Evolutionary conservation across 2,113 vertebrate species (phyloP).

Genomic region (Carettochelys insculpta): DNA sequence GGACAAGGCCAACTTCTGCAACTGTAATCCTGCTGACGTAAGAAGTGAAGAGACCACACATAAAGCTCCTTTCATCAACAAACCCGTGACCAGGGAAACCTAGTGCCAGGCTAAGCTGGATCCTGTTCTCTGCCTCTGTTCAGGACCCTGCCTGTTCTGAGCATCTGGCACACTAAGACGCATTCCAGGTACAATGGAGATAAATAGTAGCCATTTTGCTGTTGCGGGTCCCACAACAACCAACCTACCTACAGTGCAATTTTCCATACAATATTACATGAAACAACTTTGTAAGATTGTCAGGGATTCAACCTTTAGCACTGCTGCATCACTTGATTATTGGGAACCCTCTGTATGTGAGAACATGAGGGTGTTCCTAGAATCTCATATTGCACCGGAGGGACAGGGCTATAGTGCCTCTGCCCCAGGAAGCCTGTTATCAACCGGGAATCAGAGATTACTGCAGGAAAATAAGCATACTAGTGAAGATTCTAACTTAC

Average conservation of each 20-base stretch:
- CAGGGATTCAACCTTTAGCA: neutral
- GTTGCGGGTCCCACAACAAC: neutral
- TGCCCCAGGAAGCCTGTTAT: neutral
- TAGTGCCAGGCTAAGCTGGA: neutral
- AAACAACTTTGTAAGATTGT: neutral
- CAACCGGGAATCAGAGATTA: rapidly evolving
- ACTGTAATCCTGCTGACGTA: neutral
- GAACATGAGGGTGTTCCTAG: rapidly evolving
- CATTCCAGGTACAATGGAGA: neutral
- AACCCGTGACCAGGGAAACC: neutral
- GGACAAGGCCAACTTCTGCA: neutral
- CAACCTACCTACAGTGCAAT: neutral
- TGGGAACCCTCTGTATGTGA: neutral
- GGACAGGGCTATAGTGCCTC: neutral
- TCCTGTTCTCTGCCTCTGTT: neutral
- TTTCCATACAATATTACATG: neutral
- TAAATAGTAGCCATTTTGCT: rapidly evolving
- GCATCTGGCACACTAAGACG: neutral
- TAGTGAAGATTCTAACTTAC: neutral
- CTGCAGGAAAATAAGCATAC: neutral
- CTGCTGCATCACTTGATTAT: neutral
- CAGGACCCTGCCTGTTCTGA: neutral
- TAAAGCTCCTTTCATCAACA: neutral
- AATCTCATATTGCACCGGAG: neutral
- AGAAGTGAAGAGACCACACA: rapidly evolving